Percentiles rank a stretch among this genome's conserved stretches.
Conservation (phyloP, 2,888 invertebrate genomes). For the Augochlorella aurata region DNA sequence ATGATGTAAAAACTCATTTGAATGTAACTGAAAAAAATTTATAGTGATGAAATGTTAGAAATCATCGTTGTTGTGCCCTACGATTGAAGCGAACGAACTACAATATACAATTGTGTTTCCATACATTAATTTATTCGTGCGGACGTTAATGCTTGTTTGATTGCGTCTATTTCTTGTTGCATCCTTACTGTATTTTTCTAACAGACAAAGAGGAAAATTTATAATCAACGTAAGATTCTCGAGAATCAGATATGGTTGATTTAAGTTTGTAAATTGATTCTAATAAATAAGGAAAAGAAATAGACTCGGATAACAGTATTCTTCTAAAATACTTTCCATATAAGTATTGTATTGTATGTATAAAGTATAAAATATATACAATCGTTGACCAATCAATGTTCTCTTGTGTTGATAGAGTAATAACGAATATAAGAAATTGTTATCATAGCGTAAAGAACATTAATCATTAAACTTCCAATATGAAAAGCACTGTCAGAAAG, state of each 20-base stretch:
- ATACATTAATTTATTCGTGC: constrained; percentile 40
- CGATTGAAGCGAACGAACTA: constrained; percentile 10
- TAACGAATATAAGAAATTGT: constrained; percentile 33
- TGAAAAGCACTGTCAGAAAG: constrained; percentile 31
- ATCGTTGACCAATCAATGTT: constrained; percentile 72
- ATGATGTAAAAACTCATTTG: constrained; percentile 47
- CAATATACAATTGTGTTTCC: constrained; percentile 9
- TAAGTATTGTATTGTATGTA: constrained; percentile 50
- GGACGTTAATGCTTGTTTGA: constrained; percentile 26
- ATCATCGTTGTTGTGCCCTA: constrained; percentile 14
- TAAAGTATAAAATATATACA: constrained; percentile 60
- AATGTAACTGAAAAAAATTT: constrained; percentile 34
- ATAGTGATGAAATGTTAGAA: constrained; percentile 19
- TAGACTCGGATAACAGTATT: constrained; percentile 63
- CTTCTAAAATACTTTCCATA: constrained; percentile 48
- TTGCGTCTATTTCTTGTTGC: constrained; percentile 28
- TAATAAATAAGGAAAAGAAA: constrained; percentile 32
- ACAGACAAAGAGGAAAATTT: constrained; percentile 16
- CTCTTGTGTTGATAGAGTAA: constrained; percentile 43
- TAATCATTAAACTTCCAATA: constrained; percentile 51
- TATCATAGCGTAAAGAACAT: constrained; percentile 55
- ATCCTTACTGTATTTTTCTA: constrained; percentile 40
- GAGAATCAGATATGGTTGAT: constrained; percentile 7
- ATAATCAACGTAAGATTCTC: constrained; percentile 6
- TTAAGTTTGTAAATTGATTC: constrained; percentile 43